Evolutionary conservation across 1,140 invertebrate genomes (phyloP), one percentile per base, ranked within the genome.

Genomic region (Camponotus floridanus): DNA sequence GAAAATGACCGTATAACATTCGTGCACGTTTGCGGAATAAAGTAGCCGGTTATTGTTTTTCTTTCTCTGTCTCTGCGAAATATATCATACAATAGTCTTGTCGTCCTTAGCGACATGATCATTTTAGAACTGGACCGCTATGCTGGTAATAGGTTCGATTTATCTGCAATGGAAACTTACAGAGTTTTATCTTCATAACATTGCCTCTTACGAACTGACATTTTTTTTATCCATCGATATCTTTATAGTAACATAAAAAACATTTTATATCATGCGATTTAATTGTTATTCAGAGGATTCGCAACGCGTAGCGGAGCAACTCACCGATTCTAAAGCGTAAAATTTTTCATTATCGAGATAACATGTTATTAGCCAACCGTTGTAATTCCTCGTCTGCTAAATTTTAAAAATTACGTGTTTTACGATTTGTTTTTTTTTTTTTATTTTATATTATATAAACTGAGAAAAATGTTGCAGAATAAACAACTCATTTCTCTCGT

Each of bases 171-270:
- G 36, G 80, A 45, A 65, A 59, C 45, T 64, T 65, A 62, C 61
- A 1, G 13, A 18, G 15, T 15, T 51, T 26, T 81, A 74, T 55
- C 70, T 74, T n/a, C 85, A 55, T 70, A 85, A 83, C 42, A 13
- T 36, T 48, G 18, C 21, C 39, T 57, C 39, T 39, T 39, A 21
- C 21, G 68, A 76, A 71, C 48, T 68, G 48, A 79, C 86, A 87
- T 90, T 90, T 90, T 90, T 90, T 90, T 90, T 89, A 61, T 59
- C 21, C 86, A 76, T 79, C 51, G 88, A 57, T 90, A 90, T 90
- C 86, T 90, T 90, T 90, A 90, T 59, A 65, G 76, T 33, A 61
- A 78, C 57, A 70, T 90, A 89, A 90, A 90, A 55, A 76, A 76
- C 21, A 21, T 42, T 87, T 90, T 90, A 48, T 18, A 90, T 80